These are phyloP conservation scores for Meloidogyne hapla DNA, from an alignment of 1,140 invertebrate genomes.

Conservation along the genomic window DNA sequence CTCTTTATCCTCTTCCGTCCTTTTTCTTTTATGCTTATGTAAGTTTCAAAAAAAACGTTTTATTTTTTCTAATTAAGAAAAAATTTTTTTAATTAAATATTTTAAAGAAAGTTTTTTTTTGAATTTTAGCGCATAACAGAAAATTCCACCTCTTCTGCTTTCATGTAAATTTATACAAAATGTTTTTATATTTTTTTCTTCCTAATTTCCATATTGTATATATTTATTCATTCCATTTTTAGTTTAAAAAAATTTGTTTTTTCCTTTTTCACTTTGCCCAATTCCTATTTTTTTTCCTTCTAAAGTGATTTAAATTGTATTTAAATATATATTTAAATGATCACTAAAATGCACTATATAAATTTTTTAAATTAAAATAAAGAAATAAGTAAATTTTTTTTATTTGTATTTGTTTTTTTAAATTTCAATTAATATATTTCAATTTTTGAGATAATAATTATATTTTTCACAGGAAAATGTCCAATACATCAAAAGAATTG, in stretches of 20 bases:
- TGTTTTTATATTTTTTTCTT: not conserved
- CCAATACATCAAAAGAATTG: not conserved
- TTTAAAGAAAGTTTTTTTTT: too few relatives aligned
- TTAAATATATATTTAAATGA: not conserved
- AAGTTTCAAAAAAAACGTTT: too few relatives aligned
- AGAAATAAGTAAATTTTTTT: not conserved
- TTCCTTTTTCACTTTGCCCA: not conserved
- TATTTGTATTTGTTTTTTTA: not conserved
- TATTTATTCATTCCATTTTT: slow-evolving; percentile 3
- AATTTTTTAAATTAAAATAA: not conserved
- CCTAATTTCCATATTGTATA: not conserved
- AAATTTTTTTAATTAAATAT: too few relatives aligned
- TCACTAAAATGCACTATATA: not conserved
- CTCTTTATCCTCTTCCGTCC: too few relatives aligned
- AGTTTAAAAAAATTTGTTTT: not conserved
- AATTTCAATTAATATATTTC: too few relatives aligned
- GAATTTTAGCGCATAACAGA: too few relatives aligned
- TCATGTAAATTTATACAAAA: not conserved
- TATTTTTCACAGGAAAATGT: not conserved
- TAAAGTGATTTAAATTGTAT: not conserved
- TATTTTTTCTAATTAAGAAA: too few relatives aligned
- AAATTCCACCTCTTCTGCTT: not conserved
- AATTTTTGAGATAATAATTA: too few relatives aligned
- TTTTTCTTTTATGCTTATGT: too few relatives aligned
- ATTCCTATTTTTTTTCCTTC: not conserved